Evolutionary conservation across 2,797 vertebrate genomes (phyloP).

Genomic region (Pelobates cultripes): DNA sequence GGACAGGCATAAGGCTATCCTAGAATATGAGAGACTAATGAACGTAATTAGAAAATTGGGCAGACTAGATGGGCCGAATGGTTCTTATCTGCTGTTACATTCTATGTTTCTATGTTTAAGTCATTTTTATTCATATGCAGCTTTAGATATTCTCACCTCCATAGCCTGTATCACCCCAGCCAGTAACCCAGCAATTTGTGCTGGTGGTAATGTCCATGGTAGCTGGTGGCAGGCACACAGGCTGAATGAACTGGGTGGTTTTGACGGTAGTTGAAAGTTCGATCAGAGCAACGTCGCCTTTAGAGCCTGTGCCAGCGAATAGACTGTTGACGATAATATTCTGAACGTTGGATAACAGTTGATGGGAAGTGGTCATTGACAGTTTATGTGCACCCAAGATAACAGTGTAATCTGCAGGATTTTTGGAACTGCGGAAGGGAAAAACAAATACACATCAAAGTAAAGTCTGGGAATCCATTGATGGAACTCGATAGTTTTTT

Average conservation of each 20-base stretch:
- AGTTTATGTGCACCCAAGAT: slow-evolving; percentile 75
- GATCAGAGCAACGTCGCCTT: slow-evolving; percentile 73
- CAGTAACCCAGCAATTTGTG: slow-evolving; percentile 63
- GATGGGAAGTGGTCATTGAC: slow-evolving; percentile 60
- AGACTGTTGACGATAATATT: slow-evolving; percentile 67
- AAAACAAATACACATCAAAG: not conserved
- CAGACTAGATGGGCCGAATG: too few species aligned
- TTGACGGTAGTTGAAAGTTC: slow-evolving; percentile 5
- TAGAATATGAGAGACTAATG: too few species aligned
- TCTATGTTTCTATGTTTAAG: too few species aligned
- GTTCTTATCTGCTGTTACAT: too few species aligned
- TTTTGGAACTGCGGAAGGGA: slow-evolving; percentile 1
- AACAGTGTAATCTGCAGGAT: slow-evolving; percentile 62
- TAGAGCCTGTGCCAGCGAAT: slow-evolving; percentile 72
- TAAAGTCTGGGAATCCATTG: too few species aligned
- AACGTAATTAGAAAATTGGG: too few species aligned
- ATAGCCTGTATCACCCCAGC: slow-evolving; percentile 64
- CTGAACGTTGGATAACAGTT: slow-evolving; percentile 49
- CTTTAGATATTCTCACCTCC: slow-evolving; percentile 57
- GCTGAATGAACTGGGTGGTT: slow-evolving; percentile 14
- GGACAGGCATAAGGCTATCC: too few species aligned
- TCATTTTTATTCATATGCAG: too few species aligned
- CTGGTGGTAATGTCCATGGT: slow-evolving; percentile 61
- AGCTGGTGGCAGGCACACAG: slow-evolving; percentile 37
- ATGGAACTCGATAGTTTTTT: too few species aligned